Base-by-base conservation (phyloP, 2,113 vertebrate genomes). In the Mixornis gularis region DNA sequence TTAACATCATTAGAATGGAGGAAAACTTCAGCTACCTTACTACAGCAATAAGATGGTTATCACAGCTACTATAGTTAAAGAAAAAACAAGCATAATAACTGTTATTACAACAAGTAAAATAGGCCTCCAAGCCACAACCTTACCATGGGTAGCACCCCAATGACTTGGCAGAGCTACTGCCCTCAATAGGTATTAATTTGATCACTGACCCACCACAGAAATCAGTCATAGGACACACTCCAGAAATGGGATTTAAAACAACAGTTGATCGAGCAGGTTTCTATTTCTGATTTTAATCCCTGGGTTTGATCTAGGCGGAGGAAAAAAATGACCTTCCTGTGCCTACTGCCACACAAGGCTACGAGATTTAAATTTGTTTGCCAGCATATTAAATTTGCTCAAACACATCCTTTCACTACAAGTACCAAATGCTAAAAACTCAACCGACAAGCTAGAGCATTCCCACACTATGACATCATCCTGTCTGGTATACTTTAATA, bases 381-480 rank as follows among this genome's bases (percentile, higher is more conserved):
- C 43, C 72, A 94, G 85, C 55, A 87, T 18, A 92, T 49, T 81
- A 74, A 80, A 62, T 94, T 94, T 94, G 51, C 72, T 86, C 68
- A 96, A 93, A 72, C 83, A 38, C 86, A 95, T 87, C 95, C 44
- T 94, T 90, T 95, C 65, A 91, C 77, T 95, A 6, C 62, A 95
- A 96, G 90, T 70, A 95, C 34, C 88, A 89, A 97, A 95, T 44
- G 34, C 77, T 94, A 93, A 85, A 92, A 97, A 86, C 85, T 95
- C 76, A 85, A 97, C 85, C 77, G 95, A 84, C 85, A 97, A 96
- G 95, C 91, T 94, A 69, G 65, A 95, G 90, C 94, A 93, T 95
- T 97, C 94, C 96, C 87, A 96, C 68, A 94, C 62, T 82, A 96
- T 98, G 96, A 97, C 93, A 97, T 98, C 97, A 97, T 58, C 74